phyloP scores from a whole-genome alignment of 2,888 invertebrate genomes.

The Cerastis leucographa region DNA sequence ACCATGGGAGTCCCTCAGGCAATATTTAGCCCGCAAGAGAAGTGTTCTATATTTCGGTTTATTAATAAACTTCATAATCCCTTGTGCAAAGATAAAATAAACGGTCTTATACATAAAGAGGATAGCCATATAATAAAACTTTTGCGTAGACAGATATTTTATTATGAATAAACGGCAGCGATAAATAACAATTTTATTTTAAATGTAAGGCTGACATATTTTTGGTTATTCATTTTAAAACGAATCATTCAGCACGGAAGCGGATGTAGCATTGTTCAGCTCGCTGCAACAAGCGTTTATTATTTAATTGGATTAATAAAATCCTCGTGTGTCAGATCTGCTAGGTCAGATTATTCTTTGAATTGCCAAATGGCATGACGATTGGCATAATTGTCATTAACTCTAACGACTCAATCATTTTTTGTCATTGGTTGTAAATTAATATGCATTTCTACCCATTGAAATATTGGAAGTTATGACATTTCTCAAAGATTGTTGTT shows the following conservation, averaged over 20 bases:
- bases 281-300: slow-evolving; percentile 32
- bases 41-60: slow-evolving; percentile 10
- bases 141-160: neutral
- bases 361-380: slow-evolving; percentile 61
- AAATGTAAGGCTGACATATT: slow-evolving; percentile 1
- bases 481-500: slow-evolving; percentile 5
- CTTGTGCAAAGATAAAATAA: slow-evolving; percentile 9
- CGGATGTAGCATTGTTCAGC: slow-evolving; percentile 34
- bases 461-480: neutral
- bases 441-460: slow-evolving; percentile 24
- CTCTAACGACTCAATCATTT: slow-evolving; percentile 34
- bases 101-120: neutral
- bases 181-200: neutral
- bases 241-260: slow-evolving; percentile 35
- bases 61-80: neutral
- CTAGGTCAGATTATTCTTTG: slow-evolving; percentile 55
- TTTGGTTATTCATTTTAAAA: slow-evolving; percentile 22
- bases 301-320: slow-evolving; percentile 56
- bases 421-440: slow-evolving; percentile 43
- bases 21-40: slow-evolving; percentile 6
- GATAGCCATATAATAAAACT: neutral
- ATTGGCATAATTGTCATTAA: slow-evolving; percentile 27
- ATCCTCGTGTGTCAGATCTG: slow-evolving; percentile 42
- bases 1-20: slow-evolving; percentile 14
- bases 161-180: neutral